Conservation (phyloP, 2,113 vertebrate genomes). For the Clarias magur region DNA sequence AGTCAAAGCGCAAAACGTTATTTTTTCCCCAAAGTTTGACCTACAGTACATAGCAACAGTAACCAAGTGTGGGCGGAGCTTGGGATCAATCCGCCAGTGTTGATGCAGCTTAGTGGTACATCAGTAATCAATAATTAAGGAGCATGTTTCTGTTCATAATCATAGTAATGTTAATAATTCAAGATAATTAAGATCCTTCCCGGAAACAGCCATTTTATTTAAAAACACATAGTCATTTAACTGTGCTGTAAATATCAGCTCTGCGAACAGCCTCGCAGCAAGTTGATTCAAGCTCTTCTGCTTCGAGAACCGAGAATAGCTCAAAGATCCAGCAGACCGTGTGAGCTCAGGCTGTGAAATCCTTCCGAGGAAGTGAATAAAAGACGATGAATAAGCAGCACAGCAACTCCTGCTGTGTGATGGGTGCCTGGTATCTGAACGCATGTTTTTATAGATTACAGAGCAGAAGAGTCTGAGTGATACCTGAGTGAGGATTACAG, state of each 20-base stretch:
- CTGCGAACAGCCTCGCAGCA: neutral
- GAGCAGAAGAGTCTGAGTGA: neutral
- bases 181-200: neutral
- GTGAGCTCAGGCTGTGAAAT: constrained; percentile 30
- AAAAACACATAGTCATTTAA: neutral
- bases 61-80: neutral
- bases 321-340: neutral
- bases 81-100: neutral
- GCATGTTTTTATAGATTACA: constrained; percentile 17
- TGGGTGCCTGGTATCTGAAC: neutral
- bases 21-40: neutral
- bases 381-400: neutral
- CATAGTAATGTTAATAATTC: neutral
- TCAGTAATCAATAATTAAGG: neutral
- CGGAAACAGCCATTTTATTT: neutral
- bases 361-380: neutral
- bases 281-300: constrained; percentile 7
- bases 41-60: neutral
- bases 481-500: neutral
- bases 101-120: neutral
- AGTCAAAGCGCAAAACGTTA: neutral
- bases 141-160: neutral
- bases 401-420: neutral
- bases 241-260: neutral
- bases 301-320: constrained; percentile 14